phyloP scores from a whole-genome alignment of 2,888 invertebrate species.

The Andrena minutula region DNA sequence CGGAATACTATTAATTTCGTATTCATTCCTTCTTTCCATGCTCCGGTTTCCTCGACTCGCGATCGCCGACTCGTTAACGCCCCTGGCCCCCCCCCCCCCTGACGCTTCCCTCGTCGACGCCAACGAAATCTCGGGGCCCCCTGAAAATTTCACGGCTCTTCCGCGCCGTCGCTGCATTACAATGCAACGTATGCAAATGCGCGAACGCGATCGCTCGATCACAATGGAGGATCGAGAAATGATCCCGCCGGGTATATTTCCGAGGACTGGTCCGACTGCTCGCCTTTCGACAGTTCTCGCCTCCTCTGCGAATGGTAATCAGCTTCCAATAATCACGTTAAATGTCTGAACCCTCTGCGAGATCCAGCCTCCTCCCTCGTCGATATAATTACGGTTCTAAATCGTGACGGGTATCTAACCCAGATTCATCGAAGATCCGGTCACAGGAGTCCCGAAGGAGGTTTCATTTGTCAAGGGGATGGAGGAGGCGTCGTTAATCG shows the following conservation, averaged over 20 bases:
- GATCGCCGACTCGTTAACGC: slow-evolving; percentile 70
- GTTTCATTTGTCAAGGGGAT: background rate
- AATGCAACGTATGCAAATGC: slow-evolving; percentile 67
- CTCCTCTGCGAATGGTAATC: slow-evolving; percentile 12
- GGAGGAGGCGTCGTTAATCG: slow-evolving; percentile 12
- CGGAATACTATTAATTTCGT: slow-evolving; percentile 75
- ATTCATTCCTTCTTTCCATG: slow-evolving; percentile 72
- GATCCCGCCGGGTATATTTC: background rate
- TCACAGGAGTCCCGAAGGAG: background rate
- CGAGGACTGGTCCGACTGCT: background rate
- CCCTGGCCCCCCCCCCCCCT: background rate
- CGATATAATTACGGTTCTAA: too few relatives aligned
- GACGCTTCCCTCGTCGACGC: slow-evolving; percentile 24
- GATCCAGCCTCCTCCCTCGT: too few relatives aligned
- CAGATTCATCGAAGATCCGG: too few relatives aligned
- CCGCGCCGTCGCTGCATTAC: slow-evolving; percentile 39
- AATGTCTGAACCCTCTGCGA: too few relatives aligned
- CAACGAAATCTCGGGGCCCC: slow-evolving; percentile 46
- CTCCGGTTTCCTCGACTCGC: slow-evolving; percentile 49
- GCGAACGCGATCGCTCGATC: slow-evolving; percentile 1
- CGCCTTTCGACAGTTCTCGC: background rate
- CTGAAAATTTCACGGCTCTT: slow-evolving; percentile 50
- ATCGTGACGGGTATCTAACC: too few relatives aligned
- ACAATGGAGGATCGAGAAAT: slow-evolving; percentile 40
- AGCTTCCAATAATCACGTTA: background rate